Base-by-base conservation (phyloP, 2,113 vertebrate species). In the Gavialis gangeticus region DNA sequence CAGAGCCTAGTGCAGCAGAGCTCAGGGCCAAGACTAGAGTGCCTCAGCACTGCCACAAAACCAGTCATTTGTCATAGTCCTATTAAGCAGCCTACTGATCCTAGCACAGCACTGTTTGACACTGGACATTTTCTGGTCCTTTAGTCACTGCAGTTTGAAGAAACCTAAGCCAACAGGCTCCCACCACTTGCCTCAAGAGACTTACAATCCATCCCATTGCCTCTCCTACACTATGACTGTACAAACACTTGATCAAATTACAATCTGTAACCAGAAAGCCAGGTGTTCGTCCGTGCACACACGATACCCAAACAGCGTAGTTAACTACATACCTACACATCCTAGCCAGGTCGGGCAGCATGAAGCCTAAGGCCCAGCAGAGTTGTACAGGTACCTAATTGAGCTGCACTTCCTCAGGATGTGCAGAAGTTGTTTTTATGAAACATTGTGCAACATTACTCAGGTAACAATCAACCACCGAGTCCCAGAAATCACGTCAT, bases 271-370 rank as follows among this genome's bases (percentile, higher is more conserved):
- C 46, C 54, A 73, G 12, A 0, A 0, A 81, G 69, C 22, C 67
- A 78, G 54, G 12, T 82, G 76, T 21, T 60, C 80, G 79, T 10
- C 34, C 0, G 37, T 0, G 2, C 4, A 63, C 0, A 3, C 10
- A 64, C 10, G 71, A 80, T 58, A 85, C 24, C 93, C 6, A n/a
- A 84, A 2, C 19, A 2, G 46, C 22, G 64, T 28, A 27, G 75
- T 86, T 83, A 77, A 71, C 94, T 85, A n/a, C 56, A 34, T 66
- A n/a, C 57, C 18, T 71, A 57, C 14, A 55, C 28, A 88, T 66
- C n/a, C 82, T 22, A 46, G 82, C 37, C 21, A 21, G 21, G 30
- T 22, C 46, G 22, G 22, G 34, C 37, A 54, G 55, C 57, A 60
- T 85, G 60, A 54, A 25, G 66, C n/a, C n/a, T 64, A 85, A 62